These are phyloP conservation scores for Pogona vitticeps DNA, from an alignment of 2,113 vertebrate species.

Conservation along the genomic window DNA sequence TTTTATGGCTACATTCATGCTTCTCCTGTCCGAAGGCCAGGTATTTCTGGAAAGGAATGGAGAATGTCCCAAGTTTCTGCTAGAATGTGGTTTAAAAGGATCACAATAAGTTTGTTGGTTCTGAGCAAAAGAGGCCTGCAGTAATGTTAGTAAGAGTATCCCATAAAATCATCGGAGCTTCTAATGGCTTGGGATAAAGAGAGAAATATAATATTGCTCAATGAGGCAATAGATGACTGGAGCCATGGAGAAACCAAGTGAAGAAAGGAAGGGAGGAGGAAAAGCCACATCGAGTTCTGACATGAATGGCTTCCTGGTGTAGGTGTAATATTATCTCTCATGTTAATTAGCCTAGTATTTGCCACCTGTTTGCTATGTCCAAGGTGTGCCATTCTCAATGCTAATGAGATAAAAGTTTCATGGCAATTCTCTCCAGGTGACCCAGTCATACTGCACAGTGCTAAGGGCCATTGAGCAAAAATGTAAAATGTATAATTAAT, in stretches of 20 bases:
- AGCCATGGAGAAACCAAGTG: not conserved
- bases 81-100: not conserved
- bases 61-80: not conserved
- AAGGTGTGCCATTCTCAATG: not conserved
- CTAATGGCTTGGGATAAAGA: not conserved
- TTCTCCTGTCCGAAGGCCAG: fast-evolving
- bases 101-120: not conserved
- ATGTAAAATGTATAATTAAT: slow-evolving; percentile 69
- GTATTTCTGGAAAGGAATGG: not conserved
- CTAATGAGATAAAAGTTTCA: slow-evolving; percentile 27
- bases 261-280: not conserved
- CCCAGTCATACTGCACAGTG: slow-evolving; percentile 47
- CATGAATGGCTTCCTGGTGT: fast-evolving
- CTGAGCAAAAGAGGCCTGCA: not conserved
- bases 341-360: slow-evolving; percentile 31
- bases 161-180: not conserved
- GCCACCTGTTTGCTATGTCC: slow-evolving; percentile 25
- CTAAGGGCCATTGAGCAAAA: slow-evolving; percentile 56
- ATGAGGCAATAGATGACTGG: not conserved
- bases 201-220: not conserved
- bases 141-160: too few relatives aligned
- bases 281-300: not conserved
- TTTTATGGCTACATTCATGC: not conserved
- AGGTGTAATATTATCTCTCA: not conserved
- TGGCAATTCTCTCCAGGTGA: slow-evolving; percentile 30